Percentiles rank a stretch among this genome's conserved stretches.
Evolutionary conservation across 2,113 vertebrate species (phyloP).

Genomic region (Pavo muticus): DNA sequence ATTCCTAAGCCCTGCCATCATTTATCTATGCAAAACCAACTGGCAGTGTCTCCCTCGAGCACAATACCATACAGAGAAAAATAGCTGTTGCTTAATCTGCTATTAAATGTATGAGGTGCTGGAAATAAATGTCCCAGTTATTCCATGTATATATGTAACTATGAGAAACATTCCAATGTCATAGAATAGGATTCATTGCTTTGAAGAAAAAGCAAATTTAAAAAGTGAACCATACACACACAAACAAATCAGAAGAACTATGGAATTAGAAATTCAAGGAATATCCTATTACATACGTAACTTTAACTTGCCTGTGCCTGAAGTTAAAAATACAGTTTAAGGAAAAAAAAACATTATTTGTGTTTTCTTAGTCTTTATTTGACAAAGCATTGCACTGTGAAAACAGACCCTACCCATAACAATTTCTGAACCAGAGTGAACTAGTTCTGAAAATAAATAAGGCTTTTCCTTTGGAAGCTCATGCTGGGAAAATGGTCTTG

Average conservation of each 20-base stretch:
- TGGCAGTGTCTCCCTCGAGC: background rate
- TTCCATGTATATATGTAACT: background rate
- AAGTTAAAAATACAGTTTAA: background rate
- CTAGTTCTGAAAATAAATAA: background rate
- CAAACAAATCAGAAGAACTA: background rate
- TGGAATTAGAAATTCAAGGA: background rate
- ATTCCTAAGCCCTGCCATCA: background rate
- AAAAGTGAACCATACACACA: background rate
- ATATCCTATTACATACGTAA: background rate
- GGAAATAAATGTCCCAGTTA: background rate
- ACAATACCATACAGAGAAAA: background rate
- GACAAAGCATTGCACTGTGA: background rate
- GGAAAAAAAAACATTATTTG: background rate
- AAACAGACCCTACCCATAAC: background rate
- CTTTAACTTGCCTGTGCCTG: background rate
- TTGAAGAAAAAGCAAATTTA: background rate
- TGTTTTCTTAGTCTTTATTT: background rate
- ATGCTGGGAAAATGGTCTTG: background rate
- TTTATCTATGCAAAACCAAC: background rate
- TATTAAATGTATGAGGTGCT: background rate
- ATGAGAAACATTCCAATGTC: background rate
- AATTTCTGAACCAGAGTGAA: background rate
- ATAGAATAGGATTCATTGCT: background rate
- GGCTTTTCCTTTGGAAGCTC: background rate
- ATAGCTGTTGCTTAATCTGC: background rate